phyloP scores from a whole-genome alignment of 2,888 invertebrate species.

The Cataglyphis albicans region DNA sequence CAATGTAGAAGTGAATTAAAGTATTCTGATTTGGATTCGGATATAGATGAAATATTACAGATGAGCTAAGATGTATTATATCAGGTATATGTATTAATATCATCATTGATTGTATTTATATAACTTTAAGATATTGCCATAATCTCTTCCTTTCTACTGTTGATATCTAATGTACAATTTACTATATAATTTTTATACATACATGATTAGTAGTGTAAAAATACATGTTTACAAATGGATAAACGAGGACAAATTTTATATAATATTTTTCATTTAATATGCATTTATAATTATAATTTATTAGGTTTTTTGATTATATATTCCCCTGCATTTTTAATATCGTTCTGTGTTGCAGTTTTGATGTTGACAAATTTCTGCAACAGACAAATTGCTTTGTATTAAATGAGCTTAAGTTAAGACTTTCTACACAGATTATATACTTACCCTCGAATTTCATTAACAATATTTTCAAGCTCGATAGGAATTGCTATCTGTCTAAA shows the following conservation, averaged over 20 bases:
- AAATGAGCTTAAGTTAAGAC: background rate
- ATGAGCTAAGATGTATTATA: constrained; percentile 66
- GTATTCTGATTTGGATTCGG: constrained; percentile 80
- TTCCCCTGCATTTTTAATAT: constrained; percentile 62
- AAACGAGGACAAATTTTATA: background rate
- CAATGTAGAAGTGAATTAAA: constrained; percentile 59
- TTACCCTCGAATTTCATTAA: constrained; percentile 72
- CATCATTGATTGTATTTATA: background rate
- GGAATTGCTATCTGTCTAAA: constrained; percentile 69
- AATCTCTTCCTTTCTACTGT: background rate
- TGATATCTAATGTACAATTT: constrained; percentile 11
- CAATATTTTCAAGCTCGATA: constrained; percentile 63
- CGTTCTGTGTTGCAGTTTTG: constrained; percentile 68
- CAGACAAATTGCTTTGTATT: constrained; percentile 6
- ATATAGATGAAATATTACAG: constrained; percentile 81
- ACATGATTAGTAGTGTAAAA: background rate
- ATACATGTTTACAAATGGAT: background rate
- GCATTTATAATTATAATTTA: background rate
- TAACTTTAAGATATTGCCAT: constrained; percentile 17
- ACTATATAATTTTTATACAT: constrained; percentile 10
- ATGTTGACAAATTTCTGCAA: constrained; percentile 70
- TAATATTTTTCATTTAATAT: background rate
- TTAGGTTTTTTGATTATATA: background rate
- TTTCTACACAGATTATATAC: constrained; percentile 31
- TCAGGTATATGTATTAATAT: background rate